These are phyloP conservation scores for Damaliscus lunatus DNA, from an alignment of 2,113 vertebrate genomes.

Conservation along the genomic window DNA sequence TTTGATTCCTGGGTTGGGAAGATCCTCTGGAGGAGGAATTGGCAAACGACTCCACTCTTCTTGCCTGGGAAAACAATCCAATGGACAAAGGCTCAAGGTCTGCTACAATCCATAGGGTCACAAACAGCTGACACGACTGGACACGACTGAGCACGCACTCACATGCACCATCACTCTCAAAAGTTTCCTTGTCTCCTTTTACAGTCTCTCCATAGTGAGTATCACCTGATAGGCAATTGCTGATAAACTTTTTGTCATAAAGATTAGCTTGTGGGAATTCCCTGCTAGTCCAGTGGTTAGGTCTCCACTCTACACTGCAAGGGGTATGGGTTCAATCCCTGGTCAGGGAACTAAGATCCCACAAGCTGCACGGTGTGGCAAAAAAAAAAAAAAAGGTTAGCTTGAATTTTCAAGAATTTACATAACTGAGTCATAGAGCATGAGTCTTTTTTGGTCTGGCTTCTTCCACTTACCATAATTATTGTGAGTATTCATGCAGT, in stretches of 20 bases:
- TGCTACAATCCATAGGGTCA: neutral
- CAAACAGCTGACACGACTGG: neutral
- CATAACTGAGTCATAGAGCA: neutral
- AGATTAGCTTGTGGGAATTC: neutral
- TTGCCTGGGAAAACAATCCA: neutral
- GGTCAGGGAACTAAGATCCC: neutral
- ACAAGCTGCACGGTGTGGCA: rapidly evolving
- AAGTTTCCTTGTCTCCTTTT: neutral
- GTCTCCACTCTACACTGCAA: neutral
- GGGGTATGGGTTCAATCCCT: neutral
- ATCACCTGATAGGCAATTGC: neutral
- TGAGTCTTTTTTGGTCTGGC: neutral
- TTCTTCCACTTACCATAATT: neutral
- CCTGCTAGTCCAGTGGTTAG: neutral
- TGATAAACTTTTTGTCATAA: neutral
- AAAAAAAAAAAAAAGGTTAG: neutral
- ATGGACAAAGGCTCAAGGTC: neutral
- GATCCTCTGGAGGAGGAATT: neutral
- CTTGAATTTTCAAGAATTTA: neutral
- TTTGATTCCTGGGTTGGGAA: neutral
- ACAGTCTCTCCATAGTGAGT: neutral
- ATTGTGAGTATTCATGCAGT: neutral
- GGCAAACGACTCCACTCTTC: neutral
- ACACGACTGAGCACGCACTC: neutral
- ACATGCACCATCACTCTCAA: neutral